Base-by-base conservation (phyloP, 1,140 invertebrate species). In the Pogonognathellus flavescens region DNA sequence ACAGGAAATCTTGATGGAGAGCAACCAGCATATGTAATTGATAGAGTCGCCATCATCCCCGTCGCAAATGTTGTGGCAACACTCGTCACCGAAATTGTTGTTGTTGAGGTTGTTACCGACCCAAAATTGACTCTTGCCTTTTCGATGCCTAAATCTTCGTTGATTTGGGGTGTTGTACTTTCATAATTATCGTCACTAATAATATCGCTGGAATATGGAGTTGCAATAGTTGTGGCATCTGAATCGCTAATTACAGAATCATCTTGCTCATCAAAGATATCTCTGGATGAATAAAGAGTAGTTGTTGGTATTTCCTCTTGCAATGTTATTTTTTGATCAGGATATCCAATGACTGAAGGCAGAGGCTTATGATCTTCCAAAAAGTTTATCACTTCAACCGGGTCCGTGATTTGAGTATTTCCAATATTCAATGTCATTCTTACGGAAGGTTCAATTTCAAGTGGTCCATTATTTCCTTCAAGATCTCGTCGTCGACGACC, bases 91-190 rank as follows among this genome's bases (percentile, higher is more conserved):
- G 80, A 53, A 81, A 81, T 81, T 10, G 80, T 81, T 22, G 80
- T n/a, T 0, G 80, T 81, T 14, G 55, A 11, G 5, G 80, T 81
- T 22, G 52, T 13, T 5, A 53, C 52, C 9, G 50, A 53, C 0
- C 70, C 70, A 55, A 81, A 81, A 57, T 59, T 59, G 18, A 81
- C 22, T 14, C 80, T 25, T 0, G 50, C 80, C 55, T 81, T 81
- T 14, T 76, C 31, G 13, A 9, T 14, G 16, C 14, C 22, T 14
- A 72, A 25, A 52, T 53, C 53, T 8, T 80, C 76, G 2, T 80
- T 16, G 18, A 14, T 10, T 8, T 25, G 18, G 20, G 55, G 50
- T n/a, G 80, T 81, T 4, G 80, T 81, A n/a, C 13, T n/a, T 22
- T 55, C 80, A 14, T 31, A 16, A 25, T 9, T 41, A 13, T 81